Percentiles rank a stretch among this genome's conserved stretches.
Evolutionary conservation across 30 jellyfish, hydroid and myxozoan genomes (phyloP).

Genomic region (Rhopilema esculentum): DNA sequence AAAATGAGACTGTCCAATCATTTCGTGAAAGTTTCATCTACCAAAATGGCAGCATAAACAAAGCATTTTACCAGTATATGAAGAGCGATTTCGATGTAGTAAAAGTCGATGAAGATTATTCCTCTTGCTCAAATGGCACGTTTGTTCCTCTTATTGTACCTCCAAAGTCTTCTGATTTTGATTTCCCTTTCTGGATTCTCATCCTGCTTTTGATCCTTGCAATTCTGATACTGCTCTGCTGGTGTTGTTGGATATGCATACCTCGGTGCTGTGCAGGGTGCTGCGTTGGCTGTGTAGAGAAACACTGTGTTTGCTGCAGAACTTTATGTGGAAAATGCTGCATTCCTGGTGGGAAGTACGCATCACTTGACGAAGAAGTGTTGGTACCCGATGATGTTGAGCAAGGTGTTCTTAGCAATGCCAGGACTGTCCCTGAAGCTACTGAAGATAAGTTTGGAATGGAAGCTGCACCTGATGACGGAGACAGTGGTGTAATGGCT

Average conservation of each 20-base stretch:
- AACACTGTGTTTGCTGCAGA: conserved; percentile 60
- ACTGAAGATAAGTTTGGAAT: conserved; percentile 18
- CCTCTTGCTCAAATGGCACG: conserved; percentile 21
- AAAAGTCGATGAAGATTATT: conserved; percentile 28
- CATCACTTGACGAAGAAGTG: conserved; percentile 51
- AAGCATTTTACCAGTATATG: conserved; percentile 24
- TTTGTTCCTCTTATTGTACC: conserved; percentile 26
- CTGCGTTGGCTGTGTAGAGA: conserved; percentile 63
- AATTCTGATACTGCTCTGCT: conserved; percentile 46
- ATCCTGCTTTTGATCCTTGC: conserved; percentile 65
- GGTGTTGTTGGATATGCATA: conserved; percentile 74
- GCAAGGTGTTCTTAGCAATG: conserved; percentile 58
- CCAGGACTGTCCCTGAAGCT: conserved; percentile 54
- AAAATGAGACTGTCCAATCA: conserved; percentile 25
- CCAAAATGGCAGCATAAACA: conserved; percentile 46
- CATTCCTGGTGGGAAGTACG: conserved; percentile 73
- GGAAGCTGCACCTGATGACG: conserved; percentile 54
- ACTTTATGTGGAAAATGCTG: conserved; percentile 72
- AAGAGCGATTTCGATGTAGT: conserved; percentile 43
- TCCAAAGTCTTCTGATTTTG: background rate
- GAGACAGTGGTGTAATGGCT: conserved; percentile 34
- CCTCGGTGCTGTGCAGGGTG: conserved; percentile 73
- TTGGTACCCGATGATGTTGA: conserved; percentile 57
- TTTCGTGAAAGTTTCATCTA: conserved; percentile 43
- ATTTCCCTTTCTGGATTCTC: conserved; percentile 66